These are phyloP conservation scores for Siniperca obscura DNA, from an alignment of 2,797 vertebrate genomes.

Conservation along the genomic window DNA sequence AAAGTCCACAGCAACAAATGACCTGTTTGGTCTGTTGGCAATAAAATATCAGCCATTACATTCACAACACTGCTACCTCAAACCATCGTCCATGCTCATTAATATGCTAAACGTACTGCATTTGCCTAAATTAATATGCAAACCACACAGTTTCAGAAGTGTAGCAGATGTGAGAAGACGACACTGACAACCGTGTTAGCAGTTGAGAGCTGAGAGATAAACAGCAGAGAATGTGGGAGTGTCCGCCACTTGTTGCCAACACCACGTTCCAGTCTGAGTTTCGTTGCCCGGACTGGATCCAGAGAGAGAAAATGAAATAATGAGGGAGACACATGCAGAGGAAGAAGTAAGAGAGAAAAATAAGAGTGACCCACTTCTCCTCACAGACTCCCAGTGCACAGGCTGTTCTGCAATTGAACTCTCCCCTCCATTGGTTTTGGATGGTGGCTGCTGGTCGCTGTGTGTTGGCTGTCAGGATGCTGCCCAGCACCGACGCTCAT, in stretches of 20 bases:
- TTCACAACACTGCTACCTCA: not conserved
- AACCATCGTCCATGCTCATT: not conserved
- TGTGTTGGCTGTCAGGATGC: conserved; percentile 84
- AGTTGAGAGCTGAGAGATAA: conserved; percentile 58
- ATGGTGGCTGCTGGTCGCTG: conserved; percentile 57
- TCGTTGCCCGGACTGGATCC: conserved; percentile 63
- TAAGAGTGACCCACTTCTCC: conserved; percentile 58
- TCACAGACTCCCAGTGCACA: conserved; percentile 51
- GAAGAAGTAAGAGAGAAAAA: conserved; percentile 60
- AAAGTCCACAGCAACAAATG: not conserved
- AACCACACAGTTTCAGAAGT: conserved; percentile 26
- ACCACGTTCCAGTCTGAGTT: conserved; percentile 71
- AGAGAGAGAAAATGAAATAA: conserved; percentile 63
- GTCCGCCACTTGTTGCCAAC: conserved; percentile 65
- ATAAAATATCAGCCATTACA: not conserved
- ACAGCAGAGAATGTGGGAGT: conserved; percentile 68
- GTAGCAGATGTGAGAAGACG: conserved; percentile 38
- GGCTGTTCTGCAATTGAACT: conserved; percentile 61
- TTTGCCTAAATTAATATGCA: conserved; percentile 6
- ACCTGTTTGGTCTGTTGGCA: not conserved
- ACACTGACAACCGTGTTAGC: conserved; percentile 46
- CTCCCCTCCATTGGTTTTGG: conserved; percentile 29
- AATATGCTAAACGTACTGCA: not conserved
- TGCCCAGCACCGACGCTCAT: conserved; percentile 78
- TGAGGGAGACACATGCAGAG: conserved; percentile 60